Conservation (phyloP, 2,113 vertebrate genomes). For the Pandion haliaetus region DNA sequence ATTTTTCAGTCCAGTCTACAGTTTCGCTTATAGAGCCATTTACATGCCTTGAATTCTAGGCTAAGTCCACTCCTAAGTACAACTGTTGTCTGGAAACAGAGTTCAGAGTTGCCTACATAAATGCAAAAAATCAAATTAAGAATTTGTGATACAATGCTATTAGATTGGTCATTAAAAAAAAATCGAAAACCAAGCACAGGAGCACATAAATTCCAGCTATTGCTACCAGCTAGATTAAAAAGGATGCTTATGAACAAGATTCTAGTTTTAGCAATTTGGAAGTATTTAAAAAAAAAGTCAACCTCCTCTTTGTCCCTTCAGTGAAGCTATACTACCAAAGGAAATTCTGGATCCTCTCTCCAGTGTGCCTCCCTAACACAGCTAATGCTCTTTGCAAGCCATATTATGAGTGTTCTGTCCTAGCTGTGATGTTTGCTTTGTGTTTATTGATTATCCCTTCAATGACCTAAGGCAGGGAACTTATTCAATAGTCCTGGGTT, state of each 20-base stretch:
- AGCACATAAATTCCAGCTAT: not conserved
- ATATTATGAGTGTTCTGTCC: no score
- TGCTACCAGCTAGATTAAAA: not conserved
- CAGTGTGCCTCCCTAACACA: not conserved
- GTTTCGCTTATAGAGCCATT: not conserved
- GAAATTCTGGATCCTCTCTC: not conserved
- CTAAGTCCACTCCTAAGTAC: not conserved
- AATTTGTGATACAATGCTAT: not conserved
- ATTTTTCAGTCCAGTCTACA: constrained; percentile 18
- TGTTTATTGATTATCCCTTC: not conserved
- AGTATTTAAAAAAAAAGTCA: not conserved
- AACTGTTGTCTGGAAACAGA: not conserved
- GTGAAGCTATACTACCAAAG: not conserved
- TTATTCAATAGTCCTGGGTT: not conserved
- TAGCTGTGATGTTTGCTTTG: not conserved
- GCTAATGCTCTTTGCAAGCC: not conserved
- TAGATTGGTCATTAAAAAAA: not conserved
- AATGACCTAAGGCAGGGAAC: not conserved
- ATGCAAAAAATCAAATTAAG: not conserved
- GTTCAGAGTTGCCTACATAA: not conserved
- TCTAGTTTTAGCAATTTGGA: not conserved
- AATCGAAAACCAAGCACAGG: not conserved
- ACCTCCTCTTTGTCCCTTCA: not conserved
- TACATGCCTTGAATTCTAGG: not conserved
- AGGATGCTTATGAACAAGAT: not conserved